Evolutionary conservation across 2,113 vertebrate genomes (phyloP).

Genomic region (Lophotis ruficrista): DNA sequence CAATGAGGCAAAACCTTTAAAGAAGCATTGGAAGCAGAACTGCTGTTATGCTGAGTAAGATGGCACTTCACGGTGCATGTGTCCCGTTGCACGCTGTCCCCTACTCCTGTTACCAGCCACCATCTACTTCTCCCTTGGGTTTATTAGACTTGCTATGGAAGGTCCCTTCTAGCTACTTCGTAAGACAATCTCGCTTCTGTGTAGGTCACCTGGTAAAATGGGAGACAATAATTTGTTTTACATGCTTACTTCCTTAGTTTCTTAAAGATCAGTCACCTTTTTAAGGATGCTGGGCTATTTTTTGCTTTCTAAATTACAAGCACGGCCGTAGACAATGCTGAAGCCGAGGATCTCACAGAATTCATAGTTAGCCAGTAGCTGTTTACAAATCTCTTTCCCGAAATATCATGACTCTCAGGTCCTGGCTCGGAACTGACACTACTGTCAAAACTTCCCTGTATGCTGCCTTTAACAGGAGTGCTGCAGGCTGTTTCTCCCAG

Average conservation of each 20-base stretch:
- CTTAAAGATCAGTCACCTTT: not conserved
- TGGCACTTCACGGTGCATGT: fast-evolving
- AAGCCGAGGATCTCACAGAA: not conserved
- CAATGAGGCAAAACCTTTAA: not conserved
- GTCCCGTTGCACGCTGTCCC: not conserved
- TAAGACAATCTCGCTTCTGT: not conserved
- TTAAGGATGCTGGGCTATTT: not conserved
- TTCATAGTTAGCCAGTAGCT: not conserved
- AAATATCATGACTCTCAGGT: not conserved
- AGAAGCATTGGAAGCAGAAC: not conserved
- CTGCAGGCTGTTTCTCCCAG: not conserved
- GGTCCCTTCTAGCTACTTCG: not conserved
- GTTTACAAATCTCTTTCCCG: not conserved
- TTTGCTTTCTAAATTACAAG: not conserved
- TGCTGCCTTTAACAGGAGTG: not conserved
- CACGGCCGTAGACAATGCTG: not conserved
- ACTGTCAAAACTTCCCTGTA: not conserved
- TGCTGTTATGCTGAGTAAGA: not conserved
- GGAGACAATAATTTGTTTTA: not conserved
- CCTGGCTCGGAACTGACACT: not conserved
- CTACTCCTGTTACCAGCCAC: not conserved
- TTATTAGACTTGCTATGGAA: not conserved
- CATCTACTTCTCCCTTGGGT: not conserved
- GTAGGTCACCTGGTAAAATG: not conserved
- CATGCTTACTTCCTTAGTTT: not conserved